A percentile compares a stretch with the other conserved stretches of the same genome.
These are phyloP conservation scores for Teleiodes luculella DNA, from an alignment of 2,888 invertebrate genomes.

Conservation along the genomic window DNA sequence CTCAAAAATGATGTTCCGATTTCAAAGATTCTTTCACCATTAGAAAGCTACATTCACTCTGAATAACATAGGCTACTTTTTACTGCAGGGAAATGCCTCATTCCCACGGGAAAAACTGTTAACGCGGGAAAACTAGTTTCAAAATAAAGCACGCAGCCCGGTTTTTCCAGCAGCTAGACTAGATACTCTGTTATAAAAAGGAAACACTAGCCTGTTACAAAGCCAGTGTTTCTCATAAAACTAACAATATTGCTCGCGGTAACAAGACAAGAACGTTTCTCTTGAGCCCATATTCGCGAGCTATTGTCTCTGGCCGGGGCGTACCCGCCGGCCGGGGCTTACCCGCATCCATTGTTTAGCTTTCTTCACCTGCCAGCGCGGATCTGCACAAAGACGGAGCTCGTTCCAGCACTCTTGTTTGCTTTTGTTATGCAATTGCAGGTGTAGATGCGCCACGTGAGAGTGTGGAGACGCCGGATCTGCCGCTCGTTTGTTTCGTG, in stretches of 20 bases:
- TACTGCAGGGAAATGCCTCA: too few relatives aligned
- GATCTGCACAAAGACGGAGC: conserved; percentile 67
- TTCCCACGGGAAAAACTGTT: too few relatives aligned
- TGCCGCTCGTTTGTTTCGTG: conserved; percentile 48
- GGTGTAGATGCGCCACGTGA: conserved; percentile 54
- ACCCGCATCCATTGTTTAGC: conserved; percentile 70
- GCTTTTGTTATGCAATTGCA: conserved; percentile 75
- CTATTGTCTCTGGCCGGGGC: conserved; percentile 56
- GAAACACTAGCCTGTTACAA: conserved; percentile 55
- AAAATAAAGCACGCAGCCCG: too few relatives aligned
- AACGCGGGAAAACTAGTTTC: neutral
- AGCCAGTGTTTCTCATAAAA: conserved; percentile 68
- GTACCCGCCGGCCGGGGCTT: conserved; percentile 43
- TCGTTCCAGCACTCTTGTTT: conserved; percentile 69
- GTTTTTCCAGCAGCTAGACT: too few relatives aligned
- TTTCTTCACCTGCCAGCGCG: conserved; percentile 72
- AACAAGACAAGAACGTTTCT: conserved; percentile 72
- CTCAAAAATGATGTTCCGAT: too few relatives aligned
- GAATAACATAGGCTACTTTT: too few relatives aligned
- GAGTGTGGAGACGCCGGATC: conserved; percentile 44
- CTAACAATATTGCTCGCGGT: conserved; percentile 74
- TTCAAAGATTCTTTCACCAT: too few relatives aligned
- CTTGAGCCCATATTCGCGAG: conserved; percentile 65
- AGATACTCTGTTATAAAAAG: conserved; percentile 32
- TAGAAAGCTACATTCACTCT: too few relatives aligned